phyloP scores from a whole-genome alignment of 2,888 invertebrate species.

The Cephus spinipes region DNA sequence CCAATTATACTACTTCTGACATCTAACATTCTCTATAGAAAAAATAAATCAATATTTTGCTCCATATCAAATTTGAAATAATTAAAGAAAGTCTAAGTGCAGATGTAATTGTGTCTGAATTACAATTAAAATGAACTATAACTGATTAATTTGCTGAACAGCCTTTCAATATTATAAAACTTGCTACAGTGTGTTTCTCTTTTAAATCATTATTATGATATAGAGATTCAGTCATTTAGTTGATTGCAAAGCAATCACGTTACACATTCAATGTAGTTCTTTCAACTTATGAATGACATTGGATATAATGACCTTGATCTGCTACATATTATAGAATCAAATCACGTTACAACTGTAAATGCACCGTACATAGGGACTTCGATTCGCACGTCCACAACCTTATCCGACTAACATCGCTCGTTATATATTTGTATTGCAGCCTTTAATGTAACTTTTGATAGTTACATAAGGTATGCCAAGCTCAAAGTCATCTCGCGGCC shows the following conservation, averaged over 20 bases:
- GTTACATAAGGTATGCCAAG: constrained; percentile 82
- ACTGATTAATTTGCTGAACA: not conserved
- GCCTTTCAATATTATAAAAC: not conserved
- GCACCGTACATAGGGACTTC: not conserved
- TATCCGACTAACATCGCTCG: not conserved
- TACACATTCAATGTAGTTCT: not conserved
- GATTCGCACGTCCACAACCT: not conserved
- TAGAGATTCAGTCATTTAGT: not conserved
- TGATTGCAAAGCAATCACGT: not conserved
- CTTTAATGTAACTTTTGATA: constrained; percentile 72
- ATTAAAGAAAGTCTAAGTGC: no score
- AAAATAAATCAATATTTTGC: not conserved
- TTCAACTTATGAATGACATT: not conserved
- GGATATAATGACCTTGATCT: not conserved
- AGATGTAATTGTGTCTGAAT: not conserved
- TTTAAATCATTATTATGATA: not conserved
- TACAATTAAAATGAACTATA: not conserved
- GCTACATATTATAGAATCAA: not conserved
- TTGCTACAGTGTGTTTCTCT: not conserved
- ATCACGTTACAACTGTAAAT: not conserved
- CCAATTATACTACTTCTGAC: not conserved
- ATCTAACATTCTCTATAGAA: not conserved
- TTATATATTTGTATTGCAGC: constrained; percentile 69
- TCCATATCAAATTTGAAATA: no score
- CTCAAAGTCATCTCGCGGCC: constrained; percentile 84